Evolutionary conservation across 1,140 invertebrate genomes (phyloP), one percentile per base, ranked within the genome.

Genomic region (Drosophila takahashii): DNA sequence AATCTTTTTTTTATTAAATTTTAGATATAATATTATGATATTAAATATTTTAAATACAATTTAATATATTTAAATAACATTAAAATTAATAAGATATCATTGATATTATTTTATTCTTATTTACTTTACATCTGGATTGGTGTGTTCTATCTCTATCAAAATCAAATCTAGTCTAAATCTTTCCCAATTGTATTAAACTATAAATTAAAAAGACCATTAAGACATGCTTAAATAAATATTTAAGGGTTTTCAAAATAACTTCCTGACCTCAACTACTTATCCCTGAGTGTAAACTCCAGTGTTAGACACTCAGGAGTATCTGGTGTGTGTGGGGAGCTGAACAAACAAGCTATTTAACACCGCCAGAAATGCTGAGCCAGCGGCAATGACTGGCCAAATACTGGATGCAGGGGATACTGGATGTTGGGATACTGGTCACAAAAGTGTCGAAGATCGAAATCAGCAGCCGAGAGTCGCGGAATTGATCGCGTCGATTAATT

Each of bases 401-500:
- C 50, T 27, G 11, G 70, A 67, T 69, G 42, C 48, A 37, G 16
- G 11, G 52, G 22, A 51, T 51, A 29, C 22, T 34, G 1, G 13
- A 34, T 41, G 22, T 27, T 22, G 45, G 45, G 22, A 36, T 67
- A 67, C 44, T 65, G 61, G 71, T 64, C 70, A 83, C 78, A 77
- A 83, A 79, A 87, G 84, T 89, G 84, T 89, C 85, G 84, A 89
- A 90, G 87, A 90, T 90, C 87, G 80, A 89, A 91, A 90, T 90
- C 87, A 90, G 84, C 84, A 87, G 79, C 77, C 66, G 58, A 74
- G 59, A 78, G 59, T 78, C 75, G 81, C 74, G 61, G 81, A 90
- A 90, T 91, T 90, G 90, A 91, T 90, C 90, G 85, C 75, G 75
- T 80, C 90, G 90, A 90, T 91, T 91, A 91, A 91, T 91, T 91